Evolutionary conservation across 2,797 vertebrate genomes (phyloP), one percentile per base, ranked within the genome.

Genomic region (Florisuga fusca): DNA sequence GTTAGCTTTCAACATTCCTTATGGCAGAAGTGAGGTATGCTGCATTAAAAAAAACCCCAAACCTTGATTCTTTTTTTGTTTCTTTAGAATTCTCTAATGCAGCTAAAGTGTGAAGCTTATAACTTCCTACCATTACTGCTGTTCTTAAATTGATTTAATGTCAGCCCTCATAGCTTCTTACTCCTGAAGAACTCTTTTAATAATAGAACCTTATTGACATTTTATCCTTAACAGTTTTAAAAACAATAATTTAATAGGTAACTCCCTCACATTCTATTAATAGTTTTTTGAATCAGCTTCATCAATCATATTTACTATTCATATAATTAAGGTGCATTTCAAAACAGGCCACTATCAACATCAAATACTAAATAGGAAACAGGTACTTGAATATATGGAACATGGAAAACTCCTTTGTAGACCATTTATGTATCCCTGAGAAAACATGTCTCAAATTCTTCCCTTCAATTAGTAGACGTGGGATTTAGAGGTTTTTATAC

Each of bases 1-100:
- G 91, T 69, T 77, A 87, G 92, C 89, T 97, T 96, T 97, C 84
- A 75, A 61, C 89, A 73, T 77, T 50, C n/a, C 68, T 22, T 89
- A 72, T 74, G 77, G 89, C 50, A 87, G 95, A 97, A 93, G 80
- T 95, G 61, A 71, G 38, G 77, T 90, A 74, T 46, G 17, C 23
- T 94, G 89, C 89, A 90, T 93, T 94, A 87, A 89, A 81, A 94
- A 91, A 97, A 91, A 1, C 11, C 1, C 9, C 91, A 41, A 41
- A 41, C 38, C 93, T 72, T 91, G 57, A 93, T 95, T 90, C 67
- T 84, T 84, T 78, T 58, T 66, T 83, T 63, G 38, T 96, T 97
- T 97, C 81, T 95, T 96, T 34, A 77, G 46, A 89, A 53, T 84
- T 72, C 80, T 90, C 45, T 90, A 91, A 76, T 19, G 15, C 26